Base-by-base conservation (phyloP, 1,140 invertebrate genomes). In the Contarinia nasturtii region DNA sequence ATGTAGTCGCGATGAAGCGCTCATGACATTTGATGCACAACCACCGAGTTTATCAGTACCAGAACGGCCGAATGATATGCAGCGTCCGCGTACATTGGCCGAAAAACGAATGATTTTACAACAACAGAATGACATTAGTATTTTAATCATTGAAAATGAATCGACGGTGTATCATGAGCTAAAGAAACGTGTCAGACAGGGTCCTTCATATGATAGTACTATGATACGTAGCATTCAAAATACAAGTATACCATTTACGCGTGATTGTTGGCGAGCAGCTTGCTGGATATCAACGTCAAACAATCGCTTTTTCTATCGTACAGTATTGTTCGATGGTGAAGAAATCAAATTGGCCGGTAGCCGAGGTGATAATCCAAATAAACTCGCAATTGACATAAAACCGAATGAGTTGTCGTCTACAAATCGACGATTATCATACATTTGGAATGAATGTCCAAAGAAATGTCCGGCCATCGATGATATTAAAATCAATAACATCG, bases 121-220 rank as follows among this genome's bases (percentile, higher is more conserved):
- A 40, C 57, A 54, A 18, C 55, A 47, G 17, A 57, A 60, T 44
- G 60, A 55, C 41, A 52, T 57, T 12, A 59, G 59, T 37, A 55
- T 60, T 51, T 52, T 53, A 7, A 60, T 64, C 7, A 61, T 63
- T 8, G 63, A 64, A 49, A 63, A 64, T 33, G 60, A 62, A 48
- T 57, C 57, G 0, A 60, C 57, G 19, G 49, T 64, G 7, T 64
- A 59, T 45, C 48, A 54, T 22, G 61, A 63, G 44, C 22, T 64
- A 42, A 55, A 60, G 48, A 54, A 57, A 3, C 60, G 60, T 38
- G 53, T 55, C 17, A 54, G 55, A 2, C 52, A 59, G 19, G 53
- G 51, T 0, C 58, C 58, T 44, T 53, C 55, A 0, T 18, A 18
- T 18, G 63, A 63, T 50, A 52, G 50, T 12, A 46, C 41, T 0